Conservation (phyloP, 53 echinoderm and acorn worm species). For the Temnopleurus reevesii region DNA sequence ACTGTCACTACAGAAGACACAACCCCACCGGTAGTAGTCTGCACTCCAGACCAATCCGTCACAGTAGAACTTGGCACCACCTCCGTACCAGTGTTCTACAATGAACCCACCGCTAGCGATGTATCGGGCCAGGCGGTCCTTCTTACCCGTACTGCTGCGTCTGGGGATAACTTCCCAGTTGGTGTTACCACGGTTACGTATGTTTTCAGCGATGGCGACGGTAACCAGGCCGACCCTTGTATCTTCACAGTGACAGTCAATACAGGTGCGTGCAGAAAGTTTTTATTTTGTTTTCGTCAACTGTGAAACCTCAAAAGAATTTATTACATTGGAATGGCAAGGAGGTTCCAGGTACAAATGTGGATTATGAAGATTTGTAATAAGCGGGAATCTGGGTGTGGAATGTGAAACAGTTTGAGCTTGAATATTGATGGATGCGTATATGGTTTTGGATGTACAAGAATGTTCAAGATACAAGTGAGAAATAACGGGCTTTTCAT, state of each 20-base stretch:
- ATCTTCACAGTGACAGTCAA: constrained; percentile 56
- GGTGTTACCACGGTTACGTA: constrained; percentile 67
- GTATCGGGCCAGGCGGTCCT: not conserved
- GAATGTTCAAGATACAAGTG: no score
- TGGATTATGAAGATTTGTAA: no score
- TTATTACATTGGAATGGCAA: no score
- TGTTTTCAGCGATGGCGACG: constrained; percentile 55
- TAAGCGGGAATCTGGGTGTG: no score
- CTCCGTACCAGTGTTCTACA: not conserved
- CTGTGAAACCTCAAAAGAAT: no score
- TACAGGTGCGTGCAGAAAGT: constrained; percentile 65
- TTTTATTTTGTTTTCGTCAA: no score
- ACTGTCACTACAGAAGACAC: constrained; percentile 32
- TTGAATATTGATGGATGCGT: no score
- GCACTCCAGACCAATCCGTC: not conserved
- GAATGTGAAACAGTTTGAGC: no score
- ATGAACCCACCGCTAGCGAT: not conserved
- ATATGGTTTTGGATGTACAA: no score
- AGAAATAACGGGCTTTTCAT: no score
- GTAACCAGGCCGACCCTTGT: constrained; percentile 57
- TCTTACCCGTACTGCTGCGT: constrained; percentile 3
- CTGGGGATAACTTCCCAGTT: constrained; percentile 66
- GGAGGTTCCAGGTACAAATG: no score
- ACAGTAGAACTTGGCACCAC: constrained; percentile 4
- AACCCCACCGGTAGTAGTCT: not conserved